Percentiles rank a stretch among this genome's conserved stretches.
These are phyloP conservation scores for Pemphredon lugubris DNA, from an alignment of 2,888 invertebrate genomes.

Conservation along the genomic window DNA sequence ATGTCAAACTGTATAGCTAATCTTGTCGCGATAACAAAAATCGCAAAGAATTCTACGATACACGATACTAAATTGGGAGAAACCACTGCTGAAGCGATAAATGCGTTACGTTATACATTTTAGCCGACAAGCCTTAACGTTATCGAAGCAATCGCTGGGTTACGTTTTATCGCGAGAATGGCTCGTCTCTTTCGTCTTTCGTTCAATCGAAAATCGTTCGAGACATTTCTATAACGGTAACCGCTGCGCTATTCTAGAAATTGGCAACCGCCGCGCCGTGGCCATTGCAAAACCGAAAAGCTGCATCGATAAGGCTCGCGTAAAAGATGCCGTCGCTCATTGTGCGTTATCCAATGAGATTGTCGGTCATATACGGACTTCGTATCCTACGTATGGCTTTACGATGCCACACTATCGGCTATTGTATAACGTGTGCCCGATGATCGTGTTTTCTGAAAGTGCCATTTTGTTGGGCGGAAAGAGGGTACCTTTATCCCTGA, in stretches of 20 bases:
- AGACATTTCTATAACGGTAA: conserved; percentile 29
- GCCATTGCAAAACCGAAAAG: conserved; percentile 25
- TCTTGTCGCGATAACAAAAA: too few species aligned
- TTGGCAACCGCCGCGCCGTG: conserved; percentile 39
- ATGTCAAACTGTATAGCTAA: too few species aligned
- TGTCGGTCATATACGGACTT: conserved; percentile 51
- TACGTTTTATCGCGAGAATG: too few species aligned
- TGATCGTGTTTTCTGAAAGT: conserved; percentile 42
- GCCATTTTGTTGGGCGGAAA: conserved; percentile 40
- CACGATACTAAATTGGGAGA: too few species aligned
- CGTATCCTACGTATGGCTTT: conserved; percentile 56
- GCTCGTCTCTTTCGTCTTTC: conserved; percentile 2
- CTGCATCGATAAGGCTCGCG: conserved; percentile 36
- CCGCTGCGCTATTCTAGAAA: conserved; percentile 7
- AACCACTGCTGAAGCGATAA: too few species aligned
- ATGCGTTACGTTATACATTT: too few species aligned
- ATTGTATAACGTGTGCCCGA: conserved; percentile 37
- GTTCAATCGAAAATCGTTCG: conserved; percentile 3
- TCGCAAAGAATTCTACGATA: too few species aligned
- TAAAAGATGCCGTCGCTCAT: conserved; percentile 43
- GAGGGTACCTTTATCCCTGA: conserved; percentile 41
- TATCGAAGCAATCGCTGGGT: too few species aligned
- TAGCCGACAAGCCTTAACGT: too few species aligned
- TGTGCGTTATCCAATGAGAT: conserved; percentile 56
- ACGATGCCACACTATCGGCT: conserved; percentile 52